phyloP scores from a whole-genome alignment of 2,888 invertebrate species.

The Drosophila cyrtoloma region DNA sequence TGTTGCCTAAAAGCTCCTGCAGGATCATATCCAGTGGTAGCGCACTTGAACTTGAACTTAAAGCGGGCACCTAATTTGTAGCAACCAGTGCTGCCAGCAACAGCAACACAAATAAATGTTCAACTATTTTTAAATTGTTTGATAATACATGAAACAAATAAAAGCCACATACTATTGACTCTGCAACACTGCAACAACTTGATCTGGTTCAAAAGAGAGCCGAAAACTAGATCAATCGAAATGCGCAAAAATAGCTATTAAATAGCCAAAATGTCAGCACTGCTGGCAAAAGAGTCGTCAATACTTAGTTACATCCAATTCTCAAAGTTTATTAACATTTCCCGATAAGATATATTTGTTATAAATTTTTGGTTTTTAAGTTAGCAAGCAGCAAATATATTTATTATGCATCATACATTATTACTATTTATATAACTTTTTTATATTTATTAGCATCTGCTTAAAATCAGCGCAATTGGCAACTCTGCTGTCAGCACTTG shows the following conservation, averaged over 20 bases:
- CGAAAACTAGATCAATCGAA: neutral
- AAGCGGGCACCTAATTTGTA: slow-evolving; percentile 32
- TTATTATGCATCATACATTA: neutral
- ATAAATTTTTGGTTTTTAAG: neutral
- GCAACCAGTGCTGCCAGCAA: slow-evolving; percentile 6
- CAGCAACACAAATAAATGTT: neutral
- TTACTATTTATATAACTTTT: neutral
- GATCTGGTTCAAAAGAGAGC: neutral
- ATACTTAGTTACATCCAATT: neutral
- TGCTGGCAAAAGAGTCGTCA: slow-evolving; percentile 23
- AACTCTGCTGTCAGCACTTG: slow-evolving; percentile 46
- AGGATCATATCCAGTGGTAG: slow-evolving; percentile 33
- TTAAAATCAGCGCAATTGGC: slow-evolving; percentile 40
- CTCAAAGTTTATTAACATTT: neutral
- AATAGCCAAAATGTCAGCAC: slow-evolving; percentile 3
- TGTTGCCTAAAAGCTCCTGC: slow-evolving; percentile 16
- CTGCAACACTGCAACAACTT: neutral
- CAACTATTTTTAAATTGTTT: neutral
- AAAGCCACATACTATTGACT: neutral
- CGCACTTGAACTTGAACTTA: slow-evolving; percentile 81
- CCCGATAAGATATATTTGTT: neutral
- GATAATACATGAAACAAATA: neutral
- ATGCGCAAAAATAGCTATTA: neutral
- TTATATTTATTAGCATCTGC: neutral
- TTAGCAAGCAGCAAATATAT: neutral